A percentile compares a stretch with the other conserved stretches of the same genome.
These are phyloP conservation scores for Thysanoteuthis rhombus DNA, from an alignment of 2,888 invertebrate species.

Conservation along the genomic window DNA sequence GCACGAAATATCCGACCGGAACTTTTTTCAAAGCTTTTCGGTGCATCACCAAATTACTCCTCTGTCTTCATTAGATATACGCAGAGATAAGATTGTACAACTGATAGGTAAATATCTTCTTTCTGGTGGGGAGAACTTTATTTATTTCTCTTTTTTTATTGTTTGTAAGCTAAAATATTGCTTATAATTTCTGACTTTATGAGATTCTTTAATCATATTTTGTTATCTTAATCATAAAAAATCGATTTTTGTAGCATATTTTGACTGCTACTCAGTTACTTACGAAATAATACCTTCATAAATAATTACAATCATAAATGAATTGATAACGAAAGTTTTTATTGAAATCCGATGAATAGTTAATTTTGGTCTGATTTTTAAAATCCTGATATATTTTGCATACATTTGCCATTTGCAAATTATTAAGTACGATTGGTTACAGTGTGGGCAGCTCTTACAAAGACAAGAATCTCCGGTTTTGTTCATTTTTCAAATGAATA, in stretches of 20 bases:
- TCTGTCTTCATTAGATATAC: background rate
- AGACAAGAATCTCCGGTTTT: no score
- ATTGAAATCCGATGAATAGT: no score
- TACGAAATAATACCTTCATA: no score
- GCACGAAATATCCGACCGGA: background rate
- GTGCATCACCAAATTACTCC: background rate
- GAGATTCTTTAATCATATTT: background rate
- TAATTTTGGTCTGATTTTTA: no score
- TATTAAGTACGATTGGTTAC: no score
- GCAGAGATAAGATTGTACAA: background rate
- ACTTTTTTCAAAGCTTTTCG: background rate
- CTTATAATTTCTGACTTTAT: background rate
- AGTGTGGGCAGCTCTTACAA: no score
- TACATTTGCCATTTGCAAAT: no score
- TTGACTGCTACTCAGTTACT: no score
- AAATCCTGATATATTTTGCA: no score
- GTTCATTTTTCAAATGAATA: no score
- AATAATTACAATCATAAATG: no score
- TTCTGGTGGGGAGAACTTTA: background rate
- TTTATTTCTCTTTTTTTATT: background rate
- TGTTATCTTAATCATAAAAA: background rate
- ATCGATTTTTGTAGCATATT: background rate
- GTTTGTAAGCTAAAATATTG: background rate
- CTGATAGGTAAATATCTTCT: background rate
- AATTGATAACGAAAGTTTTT: no score